Evolutionary conservation across 1,140 invertebrate genomes (phyloP), one percentile per base, ranked within the genome.

Genomic region (Euwallacea fornicatus): DNA sequence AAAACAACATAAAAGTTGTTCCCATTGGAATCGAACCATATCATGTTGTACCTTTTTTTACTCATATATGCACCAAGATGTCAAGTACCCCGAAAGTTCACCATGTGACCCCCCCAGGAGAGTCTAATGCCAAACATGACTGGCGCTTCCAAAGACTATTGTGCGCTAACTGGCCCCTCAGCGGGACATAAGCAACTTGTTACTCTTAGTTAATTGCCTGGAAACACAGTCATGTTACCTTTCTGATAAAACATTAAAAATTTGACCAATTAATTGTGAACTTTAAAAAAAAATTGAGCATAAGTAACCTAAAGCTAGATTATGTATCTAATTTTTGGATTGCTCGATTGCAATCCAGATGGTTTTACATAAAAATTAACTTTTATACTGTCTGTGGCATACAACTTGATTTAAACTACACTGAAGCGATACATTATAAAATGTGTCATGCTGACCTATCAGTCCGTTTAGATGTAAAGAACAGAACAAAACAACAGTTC

Each of bases 111-210:
- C 67, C 72, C 66, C 56, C 43, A 21, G 55, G 72, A 46, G 42
- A 54, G 13, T 60, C 66, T 73, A 73, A 73, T 73, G 67, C 67
- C 63, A 42, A 73, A n/a, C 42, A 66, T 73, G 72, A 73, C 72
- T 66, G 56, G 72, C 72, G 63, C 63, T 69, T 69, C 66, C 8
- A 16, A 55, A 46, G 55, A 53, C 66, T 50, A 73, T 73, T 73
- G 72, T 73, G 66, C 72, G 56, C 64, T 73, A 73, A 73, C 67
- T 59, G 62, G 67, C 50, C 46, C 59, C 71, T 6, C 72, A 59
- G 66, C 66, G 67, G 72, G 72, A 44, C 61, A 42, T 50, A 64
- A 64, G 60, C 41, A 64, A 61, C 68, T 70, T 61, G 68, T 70
- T 70, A 64, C 47, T 64, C 44, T 53, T 53, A 63, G 61, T 63